Percentiles rank a stretch among this genome's conserved stretches.
These are phyloP conservation scores for Teleogryllus oceanicus DNA, from an alignment of 2,888 invertebrate genomes.

Conservation along the genomic window DNA sequence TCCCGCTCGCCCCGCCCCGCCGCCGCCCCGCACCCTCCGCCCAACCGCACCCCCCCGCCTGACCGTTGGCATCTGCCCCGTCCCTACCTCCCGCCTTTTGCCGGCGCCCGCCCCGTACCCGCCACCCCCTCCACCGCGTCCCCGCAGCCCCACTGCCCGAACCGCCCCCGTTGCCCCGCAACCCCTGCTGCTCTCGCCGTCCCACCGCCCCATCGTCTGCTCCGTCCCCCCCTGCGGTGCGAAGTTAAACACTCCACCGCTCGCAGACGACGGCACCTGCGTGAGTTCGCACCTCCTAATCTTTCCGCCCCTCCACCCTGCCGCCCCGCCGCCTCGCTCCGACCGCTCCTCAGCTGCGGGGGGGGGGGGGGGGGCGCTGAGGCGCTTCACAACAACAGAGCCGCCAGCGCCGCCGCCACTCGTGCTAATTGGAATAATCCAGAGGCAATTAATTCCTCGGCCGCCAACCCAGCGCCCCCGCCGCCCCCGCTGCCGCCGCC, in stretches of 20 bases:
- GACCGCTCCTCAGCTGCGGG: neutral
- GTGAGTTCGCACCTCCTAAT: conserved; percentile 4
- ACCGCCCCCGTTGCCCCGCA: too few relatives aligned
- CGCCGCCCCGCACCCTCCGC: too few relatives aligned
- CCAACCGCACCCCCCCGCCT: too few relatives aligned
- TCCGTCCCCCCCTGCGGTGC: neutral
- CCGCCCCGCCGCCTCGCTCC: neutral
- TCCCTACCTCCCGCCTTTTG: too few relatives aligned
- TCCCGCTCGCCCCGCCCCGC: too few relatives aligned
- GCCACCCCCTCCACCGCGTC: too few relatives aligned
- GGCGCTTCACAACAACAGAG: conserved; percentile 6
- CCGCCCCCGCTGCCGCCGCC: conserved; percentile 1
- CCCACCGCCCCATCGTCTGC: neutral
- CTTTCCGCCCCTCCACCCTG: neutral
- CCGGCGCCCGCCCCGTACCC: too few relatives aligned
- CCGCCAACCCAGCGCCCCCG: neutral
- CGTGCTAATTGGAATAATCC: conserved; percentile 18
- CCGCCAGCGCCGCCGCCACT: conserved; percentile 1
- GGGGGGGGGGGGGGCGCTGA: neutral
- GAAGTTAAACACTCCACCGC: neutral
- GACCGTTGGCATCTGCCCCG: too few relatives aligned
- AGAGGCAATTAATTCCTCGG: conserved; percentile 18
- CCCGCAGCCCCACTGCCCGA: too few relatives aligned
- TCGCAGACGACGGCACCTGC: neutral
- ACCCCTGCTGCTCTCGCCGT: too few relatives aligned